These are phyloP conservation scores for Liopterus haemorrhoidalis DNA, from an alignment of 2,888 invertebrate genomes.

Conservation along the genomic window DNA sequence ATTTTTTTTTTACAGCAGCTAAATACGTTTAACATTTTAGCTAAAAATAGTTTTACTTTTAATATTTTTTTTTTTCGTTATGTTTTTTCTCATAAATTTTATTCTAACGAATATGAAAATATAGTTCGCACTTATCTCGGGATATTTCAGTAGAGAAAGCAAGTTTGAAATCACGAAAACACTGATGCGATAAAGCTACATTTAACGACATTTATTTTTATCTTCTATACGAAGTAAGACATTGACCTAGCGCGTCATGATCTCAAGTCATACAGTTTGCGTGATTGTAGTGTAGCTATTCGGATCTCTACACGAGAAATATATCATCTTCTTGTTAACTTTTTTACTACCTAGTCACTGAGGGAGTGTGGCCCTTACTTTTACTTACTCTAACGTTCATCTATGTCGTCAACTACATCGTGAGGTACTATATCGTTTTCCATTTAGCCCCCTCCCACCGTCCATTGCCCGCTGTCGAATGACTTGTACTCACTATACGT, in stretches of 20 bases:
- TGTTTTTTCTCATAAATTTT: too few species aligned
- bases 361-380: too few species aligned
- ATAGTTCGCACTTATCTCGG: slow-evolving; percentile 23
- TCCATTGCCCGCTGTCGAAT: too few species aligned
- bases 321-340: too few species aligned
- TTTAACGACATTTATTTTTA: slow-evolving; percentile 20
- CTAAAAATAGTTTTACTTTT: slow-evolving; percentile 20
- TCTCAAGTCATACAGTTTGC: background rate
- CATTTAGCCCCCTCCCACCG: too few species aligned
- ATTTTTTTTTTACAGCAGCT: slow-evolving; percentile 14
- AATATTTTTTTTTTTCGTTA: slow-evolving; percentile 18
- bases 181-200: slow-evolving; percentile 23
- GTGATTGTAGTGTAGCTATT: slow-evolving; percentile 21
- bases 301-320: too few species aligned
- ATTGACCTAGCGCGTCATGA: slow-evolving; percentile 16
- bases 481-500: too few species aligned
- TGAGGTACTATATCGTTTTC: too few species aligned
- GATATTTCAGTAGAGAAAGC: slow-evolving; percentile 23
- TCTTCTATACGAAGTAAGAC: slow-evolving; percentile 19
- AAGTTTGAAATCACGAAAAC: slow-evolving; percentile 21
- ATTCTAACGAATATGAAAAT: slow-evolving; percentile 24
- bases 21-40: slow-evolving; percentile 19
- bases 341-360: too few species aligned
- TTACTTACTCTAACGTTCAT: too few species aligned
- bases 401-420: too few species aligned